These are phyloP conservation scores for Belgica antarctica DNA, from an alignment of 2,888 invertebrate genomes.

Conservation along the genomic window DNA sequence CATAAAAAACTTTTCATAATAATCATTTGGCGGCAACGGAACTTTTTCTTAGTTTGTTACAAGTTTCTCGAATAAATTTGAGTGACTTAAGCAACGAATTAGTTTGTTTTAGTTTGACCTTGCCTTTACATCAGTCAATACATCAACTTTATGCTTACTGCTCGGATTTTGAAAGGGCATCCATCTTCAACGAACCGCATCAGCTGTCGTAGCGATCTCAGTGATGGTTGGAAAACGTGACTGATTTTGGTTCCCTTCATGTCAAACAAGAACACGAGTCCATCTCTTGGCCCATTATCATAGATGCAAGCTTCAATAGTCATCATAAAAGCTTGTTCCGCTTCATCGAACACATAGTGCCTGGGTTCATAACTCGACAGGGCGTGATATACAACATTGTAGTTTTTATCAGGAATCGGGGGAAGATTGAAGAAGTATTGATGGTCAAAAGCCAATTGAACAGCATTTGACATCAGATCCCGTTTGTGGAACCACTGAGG, in stretches of 20 bases:
- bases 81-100: too few species aligned
- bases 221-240: conserved; percentile 61
- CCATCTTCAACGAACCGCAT: conserved; percentile 69
- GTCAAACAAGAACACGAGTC: conserved; percentile 67
- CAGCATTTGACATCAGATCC: conserved; percentile 51
- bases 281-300: conserved; percentile 47
- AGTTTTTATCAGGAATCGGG: conserved; percentile 20
- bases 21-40: too few species aligned
- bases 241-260: conserved; percentile 64
- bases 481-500: conserved; percentile 57
- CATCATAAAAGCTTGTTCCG: conserved; percentile 18
- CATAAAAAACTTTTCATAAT: too few species aligned
- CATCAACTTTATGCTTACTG: too few species aligned
- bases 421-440: conserved; percentile 50
- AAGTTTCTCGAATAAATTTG: too few species aligned
- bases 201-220: conserved; percentile 62
- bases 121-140: too few species aligned
- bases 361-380: not conserved
- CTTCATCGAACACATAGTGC: conserved; percentile 7
- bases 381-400: not conserved
- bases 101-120: too few species aligned
- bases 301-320: not conserved
- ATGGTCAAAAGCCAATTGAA: conserved; percentile 53
- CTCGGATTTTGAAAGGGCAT: conserved; percentile 64
- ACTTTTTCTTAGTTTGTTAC: too few species aligned